phyloP scores from a whole-genome alignment of 2,113 vertebrate genomes.

The Chlamydotis undulata region DNA sequence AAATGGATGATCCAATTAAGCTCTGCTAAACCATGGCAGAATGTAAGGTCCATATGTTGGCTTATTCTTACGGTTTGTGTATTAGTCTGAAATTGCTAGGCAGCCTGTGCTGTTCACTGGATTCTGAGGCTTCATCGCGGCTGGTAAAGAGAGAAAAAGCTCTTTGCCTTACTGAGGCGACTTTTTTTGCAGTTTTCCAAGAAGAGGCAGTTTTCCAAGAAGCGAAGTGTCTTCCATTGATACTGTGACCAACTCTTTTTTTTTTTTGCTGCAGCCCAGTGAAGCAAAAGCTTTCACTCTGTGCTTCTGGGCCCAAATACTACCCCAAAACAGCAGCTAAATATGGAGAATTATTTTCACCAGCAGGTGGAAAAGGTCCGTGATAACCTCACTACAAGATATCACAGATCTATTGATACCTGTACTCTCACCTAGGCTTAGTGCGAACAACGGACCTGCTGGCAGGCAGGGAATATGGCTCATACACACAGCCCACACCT shows the following conservation, averaged over 20 bases:
- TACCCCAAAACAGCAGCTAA: not conserved
- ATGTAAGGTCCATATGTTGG: slow-evolving; percentile 42
- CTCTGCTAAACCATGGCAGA: slow-evolving; percentile 29
- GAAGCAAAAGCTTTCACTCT: not conserved
- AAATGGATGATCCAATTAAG: slow-evolving; percentile 74
- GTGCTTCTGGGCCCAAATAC: not conserved
- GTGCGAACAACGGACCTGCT: not conserved
- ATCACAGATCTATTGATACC: not conserved
- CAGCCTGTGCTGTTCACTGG: not conserved
- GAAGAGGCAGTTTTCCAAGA: not conserved
- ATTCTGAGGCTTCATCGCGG: not conserved
- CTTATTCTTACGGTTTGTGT: slow-evolving; percentile 6
- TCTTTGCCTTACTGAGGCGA: not conserved
- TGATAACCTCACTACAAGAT: not conserved
- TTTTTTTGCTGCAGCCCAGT: not conserved
- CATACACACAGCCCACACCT: not conserved
- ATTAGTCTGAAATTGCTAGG: not conserved
- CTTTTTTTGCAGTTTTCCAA: not conserved
- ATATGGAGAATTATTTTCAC: not conserved
- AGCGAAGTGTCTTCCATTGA: not conserved
- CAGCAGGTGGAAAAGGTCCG: not conserved
- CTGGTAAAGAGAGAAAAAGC: not conserved
- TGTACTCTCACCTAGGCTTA: not conserved
- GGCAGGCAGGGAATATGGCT: not conserved
- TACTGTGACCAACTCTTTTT: not conserved